phyloP scores from a whole-genome alignment of 1,140 invertebrate species.

The Drosophila lini region DNA sequence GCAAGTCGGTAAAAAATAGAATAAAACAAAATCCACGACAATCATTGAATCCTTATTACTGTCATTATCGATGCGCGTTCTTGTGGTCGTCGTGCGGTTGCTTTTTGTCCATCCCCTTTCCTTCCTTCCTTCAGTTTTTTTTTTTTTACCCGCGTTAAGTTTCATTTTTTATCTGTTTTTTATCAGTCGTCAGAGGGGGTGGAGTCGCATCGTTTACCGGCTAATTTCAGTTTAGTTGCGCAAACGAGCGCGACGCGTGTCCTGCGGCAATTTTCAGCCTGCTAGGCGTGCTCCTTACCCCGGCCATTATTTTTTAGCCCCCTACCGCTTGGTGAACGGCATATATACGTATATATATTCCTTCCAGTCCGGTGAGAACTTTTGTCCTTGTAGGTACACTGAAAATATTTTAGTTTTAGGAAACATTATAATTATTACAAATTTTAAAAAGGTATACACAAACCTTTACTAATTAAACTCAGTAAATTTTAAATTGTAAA shows the following conservation, averaged over 20 bases:
- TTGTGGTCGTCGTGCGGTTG: slow-evolving; percentile 58
- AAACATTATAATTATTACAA: neutral
- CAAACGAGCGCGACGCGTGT: slow-evolving; percentile 77
- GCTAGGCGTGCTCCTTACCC: slow-evolving; percentile 44
- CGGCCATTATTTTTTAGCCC: slow-evolving; percentile 16
- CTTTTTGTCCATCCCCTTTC: slow-evolving; percentile 11
- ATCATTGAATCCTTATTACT: slow-evolving; percentile 83
- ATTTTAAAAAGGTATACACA: too few relatives aligned
- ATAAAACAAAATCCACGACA: slow-evolving; percentile 67
- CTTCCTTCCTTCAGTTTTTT: neutral
- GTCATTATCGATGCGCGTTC: slow-evolving; percentile 72
- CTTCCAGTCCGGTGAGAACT: slow-evolving; percentile 53
- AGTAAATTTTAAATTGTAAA: too few relatives aligned
- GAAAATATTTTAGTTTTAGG: neutral
- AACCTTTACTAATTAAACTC: too few relatives aligned
- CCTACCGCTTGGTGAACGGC: neutral
- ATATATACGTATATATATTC: neutral
- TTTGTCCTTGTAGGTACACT: slow-evolving; percentile 34
- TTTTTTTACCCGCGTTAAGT: slow-evolving; percentile 39
- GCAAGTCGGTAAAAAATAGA: slow-evolving; percentile 29
- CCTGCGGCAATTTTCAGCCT: slow-evolving; percentile 74
- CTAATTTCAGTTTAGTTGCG: slow-evolving; percentile 82
- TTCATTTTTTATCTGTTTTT: slow-evolving; percentile 66
- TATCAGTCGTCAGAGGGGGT: slow-evolving; percentile 49
- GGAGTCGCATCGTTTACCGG: slow-evolving; percentile 65